Percentiles rank a stretch among this genome's conserved stretches.
These are phyloP conservation scores for Leptinotarsa rubiginosa DNA, from an alignment of 2,888 invertebrate species.

Conservation along the genomic window DNA sequence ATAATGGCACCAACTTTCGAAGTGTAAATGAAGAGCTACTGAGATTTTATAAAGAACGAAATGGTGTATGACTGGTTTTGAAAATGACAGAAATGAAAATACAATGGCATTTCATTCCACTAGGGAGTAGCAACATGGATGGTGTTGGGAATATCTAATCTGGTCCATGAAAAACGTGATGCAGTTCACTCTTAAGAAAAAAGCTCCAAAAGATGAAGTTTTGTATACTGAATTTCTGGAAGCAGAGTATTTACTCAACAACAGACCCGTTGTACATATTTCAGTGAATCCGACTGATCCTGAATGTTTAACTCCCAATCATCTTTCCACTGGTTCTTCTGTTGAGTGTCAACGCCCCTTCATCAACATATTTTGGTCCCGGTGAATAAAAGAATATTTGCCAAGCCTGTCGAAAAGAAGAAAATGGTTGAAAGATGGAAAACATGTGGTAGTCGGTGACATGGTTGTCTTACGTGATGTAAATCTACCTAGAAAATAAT, in stretches of 20 bases:
- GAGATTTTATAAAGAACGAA: neutral
- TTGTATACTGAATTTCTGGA: neutral
- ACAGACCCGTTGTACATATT: slow-evolving; percentile 24
- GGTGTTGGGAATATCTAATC: slow-evolving; percentile 18
- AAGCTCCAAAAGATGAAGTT: slow-evolving; percentile 9
- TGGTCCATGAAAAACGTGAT: slow-evolving; percentile 19
- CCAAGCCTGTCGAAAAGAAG: too few relatives aligned
- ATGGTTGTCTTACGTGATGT: too few relatives aligned
- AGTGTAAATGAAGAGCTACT: neutral
- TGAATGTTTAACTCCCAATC: slow-evolving; percentile 26
- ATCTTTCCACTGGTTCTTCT: slow-evolving; percentile 5
- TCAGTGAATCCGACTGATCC: slow-evolving; percentile 9
- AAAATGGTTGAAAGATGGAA: too few relatives aligned
- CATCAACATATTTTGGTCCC: neutral
- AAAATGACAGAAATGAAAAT: neutral
- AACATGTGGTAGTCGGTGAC: too few relatives aligned
- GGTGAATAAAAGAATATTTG: neutral
- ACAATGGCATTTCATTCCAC: slow-evolving; percentile 8
- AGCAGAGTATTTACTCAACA: neutral
- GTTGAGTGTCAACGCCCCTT: neutral
- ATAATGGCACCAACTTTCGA: too few relatives aligned
- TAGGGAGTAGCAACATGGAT: slow-evolving; percentile 18
- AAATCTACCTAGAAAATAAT: too few relatives aligned
- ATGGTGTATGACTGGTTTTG: too few relatives aligned
- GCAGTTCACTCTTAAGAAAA: neutral